phyloP scores from a whole-genome alignment of 2,113 vertebrate species.

The Mobula hypostoma region DNA sequence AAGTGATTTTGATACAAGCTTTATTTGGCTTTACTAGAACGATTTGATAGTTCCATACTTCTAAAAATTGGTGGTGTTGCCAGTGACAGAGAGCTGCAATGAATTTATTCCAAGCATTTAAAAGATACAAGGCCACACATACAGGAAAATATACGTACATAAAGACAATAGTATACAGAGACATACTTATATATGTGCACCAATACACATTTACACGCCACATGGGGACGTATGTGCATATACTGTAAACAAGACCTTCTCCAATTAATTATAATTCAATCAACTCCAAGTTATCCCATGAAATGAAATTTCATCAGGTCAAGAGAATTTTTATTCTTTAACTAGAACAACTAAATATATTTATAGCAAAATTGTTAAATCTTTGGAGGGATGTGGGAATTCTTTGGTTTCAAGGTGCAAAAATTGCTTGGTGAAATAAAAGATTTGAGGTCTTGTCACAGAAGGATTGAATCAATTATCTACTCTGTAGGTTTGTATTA shows the following conservation, averaged over 20 bases:
- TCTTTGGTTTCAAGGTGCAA: neutral
- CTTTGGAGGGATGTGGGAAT: neutral
- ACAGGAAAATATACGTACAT: neutral
- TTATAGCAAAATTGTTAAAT: neutral
- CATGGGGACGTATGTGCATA: neutral
- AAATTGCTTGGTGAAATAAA: neutral
- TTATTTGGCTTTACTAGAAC: neutral
- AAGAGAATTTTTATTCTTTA: neutral
- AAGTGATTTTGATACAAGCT: neutral
- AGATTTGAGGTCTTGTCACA: neutral
- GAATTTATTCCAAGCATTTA: neutral
- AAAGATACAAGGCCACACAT: neutral
- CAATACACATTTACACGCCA: neutral
- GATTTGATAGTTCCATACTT: neutral
- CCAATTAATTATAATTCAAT: neutral
- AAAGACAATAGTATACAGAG: neutral
- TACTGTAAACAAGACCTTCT: neutral
- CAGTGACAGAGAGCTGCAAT: neutral
- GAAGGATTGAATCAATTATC: constrained; percentile 37
- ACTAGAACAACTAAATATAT: neutral
- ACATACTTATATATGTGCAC: neutral
- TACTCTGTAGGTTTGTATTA: constrained; percentile 32
- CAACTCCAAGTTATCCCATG: neutral
- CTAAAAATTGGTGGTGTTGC: neutral
- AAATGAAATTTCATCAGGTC: neutral